Percentiles rank a stretch among this genome's conserved stretches.
phyloP scores from a whole-genome alignment of 2,797 vertebrate genomes.

The Ispidina picta region DNA sequence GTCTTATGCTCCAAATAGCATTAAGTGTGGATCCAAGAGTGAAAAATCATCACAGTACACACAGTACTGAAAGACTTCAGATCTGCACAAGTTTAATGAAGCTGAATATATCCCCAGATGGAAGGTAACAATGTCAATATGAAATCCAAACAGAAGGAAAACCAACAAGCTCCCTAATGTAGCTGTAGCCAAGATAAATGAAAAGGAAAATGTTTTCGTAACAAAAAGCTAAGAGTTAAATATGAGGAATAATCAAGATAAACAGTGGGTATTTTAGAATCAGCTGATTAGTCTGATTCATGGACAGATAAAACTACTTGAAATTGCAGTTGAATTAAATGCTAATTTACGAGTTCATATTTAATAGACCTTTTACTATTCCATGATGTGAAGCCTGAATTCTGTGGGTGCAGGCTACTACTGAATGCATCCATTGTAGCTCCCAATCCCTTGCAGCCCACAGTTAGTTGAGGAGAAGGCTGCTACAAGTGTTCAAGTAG shows the following conservation, averaged over 20 bases:
- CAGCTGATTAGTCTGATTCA: not conserved
- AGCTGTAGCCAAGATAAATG: conserved; percentile 11
- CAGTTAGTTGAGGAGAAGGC: not conserved
- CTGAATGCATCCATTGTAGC: not conserved
- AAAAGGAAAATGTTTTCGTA: conserved; percentile 3
- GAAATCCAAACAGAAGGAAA: conserved; percentile 39
- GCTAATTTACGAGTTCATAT: not conserved
- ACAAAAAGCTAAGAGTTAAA: not conserved
- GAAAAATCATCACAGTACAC: conserved; percentile 42
- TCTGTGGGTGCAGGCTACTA: not conserved
- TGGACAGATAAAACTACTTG: not conserved
- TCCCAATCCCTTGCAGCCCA: not conserved
- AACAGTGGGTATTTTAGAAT: not conserved
- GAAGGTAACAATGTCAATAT: conserved; percentile 43
- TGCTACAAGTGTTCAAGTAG: not conserved
- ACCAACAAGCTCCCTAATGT: conserved; percentile 21
- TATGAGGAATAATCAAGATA: not conserved
- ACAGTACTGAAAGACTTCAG: conserved; percentile 33
- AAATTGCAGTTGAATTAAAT: not conserved
- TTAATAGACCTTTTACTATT: not conserved
- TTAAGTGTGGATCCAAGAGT: conserved; percentile 40
- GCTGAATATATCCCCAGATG: conserved; percentile 26
- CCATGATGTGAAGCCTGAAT: not conserved
- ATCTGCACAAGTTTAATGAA: conserved; percentile 36
- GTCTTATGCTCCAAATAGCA: conserved; percentile 60